Conservation (phyloP, 2,888 invertebrate species). For the Heliconius hortense region DNA sequence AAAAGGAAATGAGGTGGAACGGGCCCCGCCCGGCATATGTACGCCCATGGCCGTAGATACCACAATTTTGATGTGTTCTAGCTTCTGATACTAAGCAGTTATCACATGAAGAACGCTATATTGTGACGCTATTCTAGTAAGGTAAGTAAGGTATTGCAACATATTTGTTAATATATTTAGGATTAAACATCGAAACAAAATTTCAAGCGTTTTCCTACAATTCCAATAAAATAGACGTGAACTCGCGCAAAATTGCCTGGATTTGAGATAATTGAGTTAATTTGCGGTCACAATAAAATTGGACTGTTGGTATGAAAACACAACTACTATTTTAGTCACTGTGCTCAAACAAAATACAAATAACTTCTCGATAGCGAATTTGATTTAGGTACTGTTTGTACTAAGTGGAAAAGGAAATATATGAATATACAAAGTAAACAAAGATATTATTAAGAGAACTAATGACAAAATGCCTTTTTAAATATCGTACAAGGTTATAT, state of each 20-base stretch:
- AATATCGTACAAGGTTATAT: no score
- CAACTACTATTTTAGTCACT: slow-evolving; percentile 21
- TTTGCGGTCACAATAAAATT: slow-evolving; percentile 39
- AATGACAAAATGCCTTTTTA: no score
- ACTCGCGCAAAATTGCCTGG: slow-evolving; percentile 36
- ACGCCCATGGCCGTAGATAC: no score
- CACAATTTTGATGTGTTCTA: no score
- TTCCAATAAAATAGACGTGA: slow-evolving; percentile 37
- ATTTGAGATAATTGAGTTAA: slow-evolving; percentile 39
- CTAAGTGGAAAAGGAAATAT: background rate
- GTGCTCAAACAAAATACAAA: background rate
- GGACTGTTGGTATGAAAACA: slow-evolving; percentile 27
- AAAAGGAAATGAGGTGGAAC: no score
- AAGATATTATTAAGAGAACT: no score
- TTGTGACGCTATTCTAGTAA: background rate
- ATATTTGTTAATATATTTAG: background rate
- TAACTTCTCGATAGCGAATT: background rate
- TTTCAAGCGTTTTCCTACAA: slow-evolving; percentile 25
- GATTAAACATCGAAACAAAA: slow-evolving; percentile 23
- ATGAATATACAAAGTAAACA: no score
- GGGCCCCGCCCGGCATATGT: no score
- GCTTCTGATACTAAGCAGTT: background rate
- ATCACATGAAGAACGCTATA: background rate
- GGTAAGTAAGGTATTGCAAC: background rate
- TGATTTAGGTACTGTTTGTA: background rate